Evolutionary conservation across 1,140 invertebrate genomes (phyloP), one percentile per base, ranked within the genome.

Genomic region (Bradynema listronoti): DNA sequence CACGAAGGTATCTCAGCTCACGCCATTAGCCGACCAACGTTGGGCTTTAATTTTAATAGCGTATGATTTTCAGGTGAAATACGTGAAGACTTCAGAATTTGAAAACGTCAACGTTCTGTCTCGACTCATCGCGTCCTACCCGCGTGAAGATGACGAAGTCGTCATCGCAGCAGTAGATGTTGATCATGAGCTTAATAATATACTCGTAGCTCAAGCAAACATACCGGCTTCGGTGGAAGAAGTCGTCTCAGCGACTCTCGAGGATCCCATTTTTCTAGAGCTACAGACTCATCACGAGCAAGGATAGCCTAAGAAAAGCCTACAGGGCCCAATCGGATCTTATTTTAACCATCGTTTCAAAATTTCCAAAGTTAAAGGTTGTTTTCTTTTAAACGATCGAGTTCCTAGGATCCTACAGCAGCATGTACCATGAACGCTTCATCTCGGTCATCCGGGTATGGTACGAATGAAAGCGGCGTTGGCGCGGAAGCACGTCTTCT

Each of bases 401-500:
- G 68, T 80, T 1, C 56, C 81, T 9, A 75, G 82, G 22, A 82
- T 83, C 30, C 70, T 79, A 66, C 50, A 34, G 19, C 56, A 80
- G 36, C 75, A 69, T 45, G 19, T 82, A 7, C 56, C 82, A 4
- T 49, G 79, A 16, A 67, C 79, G 54, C 65, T 83, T 14, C 82
- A 84, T 71, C 52, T 57, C 9, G 79, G 76, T 2, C 83, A 84
- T 65, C 76, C 78, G 5, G 82, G 83, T 4, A 80, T 83, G 6
- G 78, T 78, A 0, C 75, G 71, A 0, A 85, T 84, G 82, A 85
- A 85, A 70, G 61, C 71, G 0, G n/a, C n/a, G n/a, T 45, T 82
- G 14, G 75, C 84, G 1, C 46, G 82, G n/a, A 71, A 66, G 11
- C 33, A 56, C 24, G n/a, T 56, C 14, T 56, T 29, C 6, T 56